Evolutionary conservation across 2,113 vertebrate genomes (phyloP), one percentile per base, ranked within the genome.

Genomic region (Callipepla squamata): DNA sequence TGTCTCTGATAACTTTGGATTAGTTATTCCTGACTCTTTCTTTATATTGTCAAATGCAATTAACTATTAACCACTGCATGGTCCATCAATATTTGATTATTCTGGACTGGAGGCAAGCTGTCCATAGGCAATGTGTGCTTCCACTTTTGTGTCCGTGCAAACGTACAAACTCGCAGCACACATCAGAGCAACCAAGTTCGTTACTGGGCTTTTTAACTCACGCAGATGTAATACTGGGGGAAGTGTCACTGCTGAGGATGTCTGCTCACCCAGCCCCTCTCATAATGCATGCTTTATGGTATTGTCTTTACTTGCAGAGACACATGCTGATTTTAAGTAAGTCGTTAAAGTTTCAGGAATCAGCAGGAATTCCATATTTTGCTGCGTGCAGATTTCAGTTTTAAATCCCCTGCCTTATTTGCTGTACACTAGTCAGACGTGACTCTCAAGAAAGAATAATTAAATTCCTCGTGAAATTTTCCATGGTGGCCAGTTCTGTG

Each of bases 11-110:
- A 91, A 88, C 53, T 75, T 86, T 9, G 4, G 30, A 58, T 62
- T 91, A 94, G 45, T 23, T 90, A 88, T 88, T 94, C 45, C 85
- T 84, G 36, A 34, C 48, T 83, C 85, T 91, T 91, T 90, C 87
- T 89, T 87, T 83, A 62, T 78, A 88, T 18, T 50, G 28, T 80
- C 58, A 65, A 80, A 80, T 85, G 48, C 44, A 94, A 86, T 93
- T 78, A 91, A 45, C 44, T 80, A 34, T 90, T 94, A 90, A 77
- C n/a, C 6, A 38, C 18, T 75, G 22, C 36, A 62, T 17, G 36
- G 26, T n/a, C 36, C 53, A 53, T 76, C 28, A 63, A 34, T 80
- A 89, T 63, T 74, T 87, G 18, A 63, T 51, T 82, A 70, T 67
- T 91, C 77, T 1, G 2, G 80, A 87, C 58, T 6, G 4, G 30